Percentiles rank a stretch among this genome's conserved stretches.
phyloP scores from a whole-genome alignment of 2,797 vertebrate genomes.

The Pseudopleuronectes americanus region DNA sequence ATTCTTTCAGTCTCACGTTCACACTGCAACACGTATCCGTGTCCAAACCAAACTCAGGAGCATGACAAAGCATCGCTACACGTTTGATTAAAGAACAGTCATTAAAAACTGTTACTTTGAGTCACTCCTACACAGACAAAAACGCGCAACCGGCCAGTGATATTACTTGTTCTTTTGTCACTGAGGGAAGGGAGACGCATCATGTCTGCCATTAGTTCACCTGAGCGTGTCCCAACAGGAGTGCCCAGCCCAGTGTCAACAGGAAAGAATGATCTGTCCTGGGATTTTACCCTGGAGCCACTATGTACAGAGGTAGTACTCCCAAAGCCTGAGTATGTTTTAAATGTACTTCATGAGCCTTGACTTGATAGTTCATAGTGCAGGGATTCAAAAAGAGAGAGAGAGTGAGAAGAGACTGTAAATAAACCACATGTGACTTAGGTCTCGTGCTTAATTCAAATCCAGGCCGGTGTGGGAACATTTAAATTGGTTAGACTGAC shows the following conservation, averaged over 20 bases:
- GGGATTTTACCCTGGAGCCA: constrained; percentile 66
- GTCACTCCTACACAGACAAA: constrained; percentile 34
- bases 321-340: constrained; percentile 26
- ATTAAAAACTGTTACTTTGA: constrained; percentile 43
- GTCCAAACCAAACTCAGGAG: constrained; percentile 8
- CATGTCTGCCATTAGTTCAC: constrained; percentile 64
- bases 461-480: constrained; percentile 9
- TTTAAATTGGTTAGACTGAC: constrained; percentile 4
- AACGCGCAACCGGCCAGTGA: constrained; percentile 31
- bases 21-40: constrained; percentile 36
- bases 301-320: constrained; percentile 16
- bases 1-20: constrained; percentile 69
- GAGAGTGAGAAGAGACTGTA: neutral
- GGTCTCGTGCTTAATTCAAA: constrained; percentile 18
- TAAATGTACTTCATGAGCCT: constrained; percentile 10
- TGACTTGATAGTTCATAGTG: constrained; percentile 4
- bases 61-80: neutral
- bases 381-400: neutral
- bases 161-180: constrained; percentile 69
- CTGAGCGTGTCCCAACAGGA: constrained; percentile 76
- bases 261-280: constrained; percentile 71
- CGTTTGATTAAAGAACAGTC: constrained; percentile 26
- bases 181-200: constrained; percentile 57
- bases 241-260: constrained; percentile 68
- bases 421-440: constrained; percentile 10